These are phyloP conservation scores for Cacatua alba DNA, from an alignment of 2,113 vertebrate genomes.

Conservation along the genomic window DNA sequence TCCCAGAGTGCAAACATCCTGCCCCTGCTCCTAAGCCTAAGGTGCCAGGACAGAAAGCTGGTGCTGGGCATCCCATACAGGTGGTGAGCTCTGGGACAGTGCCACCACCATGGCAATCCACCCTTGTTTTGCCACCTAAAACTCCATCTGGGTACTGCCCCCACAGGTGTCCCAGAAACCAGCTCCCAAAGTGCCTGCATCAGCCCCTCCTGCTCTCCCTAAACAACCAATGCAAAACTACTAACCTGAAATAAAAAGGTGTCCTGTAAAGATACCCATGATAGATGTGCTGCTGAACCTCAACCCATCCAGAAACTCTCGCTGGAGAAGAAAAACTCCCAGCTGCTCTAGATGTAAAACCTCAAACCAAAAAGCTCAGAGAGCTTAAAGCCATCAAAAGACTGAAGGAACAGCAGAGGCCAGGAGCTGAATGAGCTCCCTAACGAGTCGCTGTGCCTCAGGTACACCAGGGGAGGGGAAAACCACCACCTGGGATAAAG, in stretches of 20 bases:
- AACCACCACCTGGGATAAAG: neutral
- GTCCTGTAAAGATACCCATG: neutral
- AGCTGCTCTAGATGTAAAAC: neutral
- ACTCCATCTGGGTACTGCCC: neutral
- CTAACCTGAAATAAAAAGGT: neutral
- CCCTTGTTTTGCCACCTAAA: neutral
- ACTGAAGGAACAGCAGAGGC: neutral
- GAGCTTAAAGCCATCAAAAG: neutral
- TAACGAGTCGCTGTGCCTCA: neutral
- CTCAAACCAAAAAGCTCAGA: neutral
- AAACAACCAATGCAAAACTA: neutral
- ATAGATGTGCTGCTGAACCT: neutral
- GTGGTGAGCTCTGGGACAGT: neutral
- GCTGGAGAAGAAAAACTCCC: neutral
- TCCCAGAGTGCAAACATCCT: neutral
- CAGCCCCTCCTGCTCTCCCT: neutral
- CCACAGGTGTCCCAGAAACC: neutral
- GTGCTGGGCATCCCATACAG: neutral
- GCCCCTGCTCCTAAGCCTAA: neutral
- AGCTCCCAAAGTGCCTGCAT: neutral
- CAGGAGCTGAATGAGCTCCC: neutral
- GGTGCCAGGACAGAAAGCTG: neutral
- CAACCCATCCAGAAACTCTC: neutral
- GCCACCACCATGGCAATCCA: neutral
- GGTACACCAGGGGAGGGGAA: neutral